Evolutionary conservation across 2,113 vertebrate genomes (phyloP), one percentile per base, ranked within the genome.

Genomic region (Tetrao urogallus): DNA sequence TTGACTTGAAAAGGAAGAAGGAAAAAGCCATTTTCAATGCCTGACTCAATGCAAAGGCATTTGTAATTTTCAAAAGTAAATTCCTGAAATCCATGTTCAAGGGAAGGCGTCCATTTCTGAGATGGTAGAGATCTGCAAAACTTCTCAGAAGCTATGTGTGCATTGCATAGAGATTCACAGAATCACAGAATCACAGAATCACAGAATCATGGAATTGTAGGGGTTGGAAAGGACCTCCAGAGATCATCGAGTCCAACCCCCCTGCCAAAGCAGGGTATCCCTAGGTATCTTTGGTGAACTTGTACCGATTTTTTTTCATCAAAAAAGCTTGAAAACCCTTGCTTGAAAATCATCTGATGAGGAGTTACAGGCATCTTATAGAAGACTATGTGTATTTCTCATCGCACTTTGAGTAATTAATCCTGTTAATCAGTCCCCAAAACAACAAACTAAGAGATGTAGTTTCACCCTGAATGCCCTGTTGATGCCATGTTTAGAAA

Each of bases 11-110:
- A 74, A 89, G 82, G 79, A 94, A 88, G 72, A 71, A 74, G 75
- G 73, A 81, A 92, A 92, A 70, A 25, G 28, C 5, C 1, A 25
- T 80, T 89, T 91, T 52, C 19, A 82, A 83, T 81, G 34, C 34
- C 24, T 80, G 40, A 66, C 50, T 65, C 82, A 11, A 74, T 88
- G 21, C 19, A 21, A 65, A 84, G 8, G 3, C 0, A 3, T 65
- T 78, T 90, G 18, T 61, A 11, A 12, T 91, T 67, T 89, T 89
- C 21, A 45, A 80, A 89, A 92, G 36, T 79, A 90, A 91, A 81
- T 83, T 8, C 38, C 69, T 88, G 32, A 64, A 65, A 72, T 58
- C 5, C 19, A 70, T 45, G 27, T 61, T 83, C 27, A 91, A 72
- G 75, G 6, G 19, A 15, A 7, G 5, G 27, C 3, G 12, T 85